Evolutionary conservation across 2,888 invertebrate species (phyloP), one percentile per base, ranked within the genome.

Genomic region (Leucoma salicis): DNA sequence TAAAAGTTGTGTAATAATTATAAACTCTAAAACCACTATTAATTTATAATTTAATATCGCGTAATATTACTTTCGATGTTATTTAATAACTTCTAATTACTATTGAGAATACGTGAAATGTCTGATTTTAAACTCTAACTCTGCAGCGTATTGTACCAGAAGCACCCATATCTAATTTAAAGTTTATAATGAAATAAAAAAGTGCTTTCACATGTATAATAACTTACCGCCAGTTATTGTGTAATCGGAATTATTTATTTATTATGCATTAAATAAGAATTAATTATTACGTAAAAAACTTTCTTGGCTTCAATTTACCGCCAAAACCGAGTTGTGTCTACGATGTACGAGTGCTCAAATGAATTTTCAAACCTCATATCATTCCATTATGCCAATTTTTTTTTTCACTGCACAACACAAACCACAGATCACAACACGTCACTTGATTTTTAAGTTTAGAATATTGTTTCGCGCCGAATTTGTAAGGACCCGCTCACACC

Each of bases 401-500:
- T 45, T 47, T 53, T 46, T 45, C 72, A 70, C 68, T 58, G 40
- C 64, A 64, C 36, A 49, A 43, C 60, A 67, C 35, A 39, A 46
- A 46, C 45, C 53, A 56, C 46, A 53, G 18, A 48, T 45, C 57
- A 62, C 57, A 49, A 33, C 60, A 64, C 66, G 52, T 35, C 42
- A 51, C 43, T 61, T 52, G 24, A 44, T 42, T 42, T 46, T 46
- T 39, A 27, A 33, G 44, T 49, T 46, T 38, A 35, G 42, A 46
- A 53, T 50, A 53, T 47, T 70, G 77, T 78, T 70, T 70, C 81
- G 79, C 86, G 83, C 81, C 78, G 74, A 78, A 80, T 69, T 68
- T 63, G 66, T 83, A 78, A 87, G 82, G 87, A 78, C 84, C 81
- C 82, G 85, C 83, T 79, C 75, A 87, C 86, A 86, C 75, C 74